phyloP scores from a whole-genome alignment of 2,797 vertebrate genomes.

The Antrozous pallidus region DNA sequence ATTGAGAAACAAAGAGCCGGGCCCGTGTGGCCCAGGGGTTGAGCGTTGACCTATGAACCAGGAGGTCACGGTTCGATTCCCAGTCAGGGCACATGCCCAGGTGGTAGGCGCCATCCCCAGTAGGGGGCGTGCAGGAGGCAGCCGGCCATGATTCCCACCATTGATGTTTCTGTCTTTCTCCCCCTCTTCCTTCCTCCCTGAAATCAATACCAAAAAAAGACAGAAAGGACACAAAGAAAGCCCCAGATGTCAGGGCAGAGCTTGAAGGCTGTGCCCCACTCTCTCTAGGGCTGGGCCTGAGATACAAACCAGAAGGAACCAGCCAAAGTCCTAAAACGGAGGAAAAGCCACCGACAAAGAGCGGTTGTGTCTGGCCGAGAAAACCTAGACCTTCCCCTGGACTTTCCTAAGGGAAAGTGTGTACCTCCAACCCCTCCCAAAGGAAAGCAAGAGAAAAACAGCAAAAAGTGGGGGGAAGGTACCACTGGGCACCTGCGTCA shows the following conservation, averaged over 20 bases:
- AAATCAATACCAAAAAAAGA: too few relatives aligned
- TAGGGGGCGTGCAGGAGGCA: too few relatives aligned
- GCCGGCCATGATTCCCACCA: too few relatives aligned
- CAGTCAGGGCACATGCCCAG: too few relatives aligned
- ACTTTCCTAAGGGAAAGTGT: background rate
- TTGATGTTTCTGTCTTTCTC: too few relatives aligned
- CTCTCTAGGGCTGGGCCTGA: background rate
- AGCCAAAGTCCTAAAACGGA: background rate
- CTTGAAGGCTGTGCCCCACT: background rate
- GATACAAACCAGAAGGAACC: background rate
- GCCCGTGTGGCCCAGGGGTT: too few relatives aligned
- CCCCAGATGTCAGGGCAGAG: background rate
- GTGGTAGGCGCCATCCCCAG: too few relatives aligned
- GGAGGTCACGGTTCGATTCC: too few relatives aligned
- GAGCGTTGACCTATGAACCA: too few relatives aligned
- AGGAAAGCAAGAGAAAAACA: background rate
- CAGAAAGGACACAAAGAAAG: background rate
- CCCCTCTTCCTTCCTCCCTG: too few relatives aligned
- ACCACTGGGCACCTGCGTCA: background rate
- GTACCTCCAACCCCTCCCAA: background rate
- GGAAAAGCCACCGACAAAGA: background rate
- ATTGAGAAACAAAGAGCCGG: background rate
- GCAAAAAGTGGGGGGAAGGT: fast-evolving
- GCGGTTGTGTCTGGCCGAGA: background rate
- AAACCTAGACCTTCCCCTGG: background rate